Evolutionary conservation across 2,888 invertebrate genomes (phyloP), one percentile per base, ranked within the genome.

Genomic region (Poecilobothrus nobilitatus): DNA sequence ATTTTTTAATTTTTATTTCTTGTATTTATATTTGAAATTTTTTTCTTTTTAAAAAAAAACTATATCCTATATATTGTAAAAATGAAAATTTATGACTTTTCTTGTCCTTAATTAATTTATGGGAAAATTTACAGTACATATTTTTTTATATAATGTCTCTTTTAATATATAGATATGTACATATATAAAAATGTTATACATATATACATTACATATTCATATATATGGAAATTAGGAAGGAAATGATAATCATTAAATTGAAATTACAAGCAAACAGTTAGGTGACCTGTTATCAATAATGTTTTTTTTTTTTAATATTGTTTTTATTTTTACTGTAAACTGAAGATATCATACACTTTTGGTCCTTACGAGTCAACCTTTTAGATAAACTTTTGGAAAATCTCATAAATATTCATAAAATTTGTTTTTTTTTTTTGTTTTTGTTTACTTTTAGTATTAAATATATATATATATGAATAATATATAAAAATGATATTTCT

Each of bases 71-170:
- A 53, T 53, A 53, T n/a, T 53, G 53, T 18, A 18, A 53, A 53
- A 53, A 37, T 53, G 18, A 53, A 53, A 41, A 53, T 53, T 53
- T 53, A 53, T 53, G 53, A 53, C 53, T 53, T 53, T 53, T 53
- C 53, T 53, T 18, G 41, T 53, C 18, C 53, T 53, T 53, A 12
- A 53, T 53, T 53, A 53, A 53, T 53, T 53, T 53, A 53, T 53
- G 53, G n/a, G 53, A 53, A 53, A 18, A 18, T 53, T 53, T 53
- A 2, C 6, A 18, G 18, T 53, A 18, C 53, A 5, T 53, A 53
- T 53, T 2, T 53, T 15, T 53, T 15, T 53, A 18, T 53, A 53
- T 53, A 18, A 27, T 5, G 27, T 27, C n/a, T 27, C 27, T 27
- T 5, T 27, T 27, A 27, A 27, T 27, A 27, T 5, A 27, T 4